phyloP scores from a whole-genome alignment of 64 coral and sea anemone species.

The Anthopleura sola region DNA sequence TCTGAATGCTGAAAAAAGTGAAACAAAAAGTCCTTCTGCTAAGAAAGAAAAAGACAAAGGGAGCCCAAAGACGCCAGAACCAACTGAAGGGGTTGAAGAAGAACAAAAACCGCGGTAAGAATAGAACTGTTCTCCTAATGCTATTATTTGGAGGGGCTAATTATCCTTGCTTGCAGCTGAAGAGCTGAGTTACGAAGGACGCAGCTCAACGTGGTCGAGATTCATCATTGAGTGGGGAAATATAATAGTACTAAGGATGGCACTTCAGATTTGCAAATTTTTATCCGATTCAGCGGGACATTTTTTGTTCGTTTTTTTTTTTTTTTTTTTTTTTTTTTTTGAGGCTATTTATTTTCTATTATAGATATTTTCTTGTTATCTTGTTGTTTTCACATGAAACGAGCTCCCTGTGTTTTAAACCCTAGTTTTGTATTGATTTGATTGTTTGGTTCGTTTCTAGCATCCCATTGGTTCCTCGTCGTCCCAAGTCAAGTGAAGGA shows the following conservation, averaged over 20 bases:
- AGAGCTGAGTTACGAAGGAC: too few species aligned
- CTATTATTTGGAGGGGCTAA: too few species aligned
- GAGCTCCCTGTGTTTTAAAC: not conserved
- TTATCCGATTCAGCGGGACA: too few species aligned
- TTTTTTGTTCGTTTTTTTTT: too few species aligned
- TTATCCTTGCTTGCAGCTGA: too few species aligned
- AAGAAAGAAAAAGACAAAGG: conserved; percentile 72
- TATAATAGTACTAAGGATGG: too few species aligned
- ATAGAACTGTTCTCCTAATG: not conserved
- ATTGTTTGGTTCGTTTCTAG: conserved; percentile 28
- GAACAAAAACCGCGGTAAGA: conserved; percentile 75
- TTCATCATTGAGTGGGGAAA: too few species aligned
- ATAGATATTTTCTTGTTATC: too few species aligned
- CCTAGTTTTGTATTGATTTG: not conserved
- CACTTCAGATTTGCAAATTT: too few species aligned
- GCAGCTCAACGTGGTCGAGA: too few species aligned
- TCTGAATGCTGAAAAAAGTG: conserved; percentile 50
- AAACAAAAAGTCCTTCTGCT: conserved; percentile 79
- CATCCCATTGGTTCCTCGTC: conserved; percentile 92
- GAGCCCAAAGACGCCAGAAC: conserved; percentile 72
- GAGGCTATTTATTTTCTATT: too few species aligned
- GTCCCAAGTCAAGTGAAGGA: conserved; percentile 92
- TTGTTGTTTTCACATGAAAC: not conserved
- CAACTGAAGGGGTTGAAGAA: conserved; percentile 57
- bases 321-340: too few species aligned